Evolutionary conservation across 2,113 vertebrate species (phyloP).

Genomic region (Apistogramma diplotaenia): DNA sequence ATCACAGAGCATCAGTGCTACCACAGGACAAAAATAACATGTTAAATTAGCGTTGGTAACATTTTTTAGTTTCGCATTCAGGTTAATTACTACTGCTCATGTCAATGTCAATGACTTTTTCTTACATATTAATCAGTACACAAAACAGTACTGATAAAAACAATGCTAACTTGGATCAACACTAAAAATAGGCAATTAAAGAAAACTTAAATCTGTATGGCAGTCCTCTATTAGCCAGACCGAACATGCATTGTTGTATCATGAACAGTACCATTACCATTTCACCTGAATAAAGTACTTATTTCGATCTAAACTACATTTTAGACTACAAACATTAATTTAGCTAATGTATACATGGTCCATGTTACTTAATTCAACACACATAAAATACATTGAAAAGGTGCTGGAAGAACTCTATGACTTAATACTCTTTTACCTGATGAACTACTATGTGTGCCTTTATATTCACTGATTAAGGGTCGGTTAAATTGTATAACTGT

Average conservation of each 20-base stretch:
- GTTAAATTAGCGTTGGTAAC: constrained; percentile 4
- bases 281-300: not conserved
- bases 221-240: not conserved
- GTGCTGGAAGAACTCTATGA: not conserved
- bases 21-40: constrained; percentile 37
- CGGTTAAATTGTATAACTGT: not conserved
- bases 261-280: not conserved
- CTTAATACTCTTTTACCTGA: not conserved
- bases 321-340: not conserved
- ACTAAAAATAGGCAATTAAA: constrained; percentile 4
- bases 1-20: constrained; percentile 8
- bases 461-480: not conserved
- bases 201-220: not conserved
- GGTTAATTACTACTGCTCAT: constrained; percentile 46
- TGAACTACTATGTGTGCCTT: not conserved
- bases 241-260: not conserved
- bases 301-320: not conserved
- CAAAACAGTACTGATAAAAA: not conserved
- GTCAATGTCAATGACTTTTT: constrained; percentile 50
- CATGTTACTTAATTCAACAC: too few relatives aligned
- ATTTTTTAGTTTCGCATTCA: constrained; percentile 29
- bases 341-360: too few relatives aligned
- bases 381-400: not conserved
- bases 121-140: too few relatives aligned
- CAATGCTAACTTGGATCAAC: not conserved